A percentile compares a stretch with the other conserved stretches of the same genome.
phyloP scores from a whole-genome alignment of 2,888 invertebrate genomes.

The Melanostoma mellinum region DNA sequence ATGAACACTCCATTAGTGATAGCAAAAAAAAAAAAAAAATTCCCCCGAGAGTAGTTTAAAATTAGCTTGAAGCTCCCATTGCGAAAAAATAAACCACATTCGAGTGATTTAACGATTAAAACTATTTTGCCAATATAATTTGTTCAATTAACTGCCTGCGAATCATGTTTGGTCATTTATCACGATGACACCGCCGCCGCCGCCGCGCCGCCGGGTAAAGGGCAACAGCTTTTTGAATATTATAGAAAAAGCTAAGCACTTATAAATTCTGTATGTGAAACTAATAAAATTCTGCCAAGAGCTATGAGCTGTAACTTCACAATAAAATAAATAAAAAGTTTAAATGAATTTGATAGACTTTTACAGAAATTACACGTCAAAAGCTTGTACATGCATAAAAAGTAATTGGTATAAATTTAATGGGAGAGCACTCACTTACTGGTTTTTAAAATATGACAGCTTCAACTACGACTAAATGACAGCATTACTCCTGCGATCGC shows the following conservation, averaged over 20 bases:
- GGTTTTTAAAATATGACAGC: too few relatives aligned
- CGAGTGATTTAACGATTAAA: conserved; percentile 8
- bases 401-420: too few relatives aligned
- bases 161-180: too few relatives aligned
- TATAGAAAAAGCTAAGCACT: background rate
- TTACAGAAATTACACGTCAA: too few relatives aligned
- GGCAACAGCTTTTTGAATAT: conserved; percentile 25
- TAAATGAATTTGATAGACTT: too few relatives aligned
- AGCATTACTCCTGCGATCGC: too few relatives aligned
- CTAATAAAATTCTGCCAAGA: background rate
- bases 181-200: background rate
- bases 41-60: background rate
- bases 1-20: background rate
- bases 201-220: background rate
- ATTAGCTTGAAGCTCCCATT: background rate
- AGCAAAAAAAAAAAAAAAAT: conserved; percentile 7
- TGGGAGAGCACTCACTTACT: too few relatives aligned
- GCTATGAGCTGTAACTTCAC: too few relatives aligned
- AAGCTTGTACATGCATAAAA: too few relatives aligned
- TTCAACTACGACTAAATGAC: too few relatives aligned
- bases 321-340: too few relatives aligned
- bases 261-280: conserved; percentile 6
- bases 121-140: conserved; percentile 3
- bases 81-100: background rate
- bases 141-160: background rate